A percentile compares a stretch with the other conserved stretches of the same genome.
Conservation (phyloP, 2,888 invertebrate species). For the Caenorhabditis drosophilae region DNA sequence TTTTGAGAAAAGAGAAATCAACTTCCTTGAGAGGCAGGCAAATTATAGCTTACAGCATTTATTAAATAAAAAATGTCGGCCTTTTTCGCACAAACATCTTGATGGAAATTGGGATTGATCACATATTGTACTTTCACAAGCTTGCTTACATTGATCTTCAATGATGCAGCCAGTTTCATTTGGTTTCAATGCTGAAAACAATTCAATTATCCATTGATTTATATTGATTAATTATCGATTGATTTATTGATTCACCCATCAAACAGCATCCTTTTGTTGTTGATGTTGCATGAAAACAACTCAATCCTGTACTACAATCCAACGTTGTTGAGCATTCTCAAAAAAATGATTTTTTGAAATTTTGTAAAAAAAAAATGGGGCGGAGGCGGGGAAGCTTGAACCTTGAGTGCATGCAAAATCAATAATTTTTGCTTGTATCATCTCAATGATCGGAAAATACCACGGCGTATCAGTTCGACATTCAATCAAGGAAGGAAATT, state of each 20-base stretch:
- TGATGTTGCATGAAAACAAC: conserved; percentile 57
- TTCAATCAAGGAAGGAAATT: no score
- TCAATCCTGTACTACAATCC: conserved; percentile 56
- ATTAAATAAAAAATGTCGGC: conserved; percentile 63
- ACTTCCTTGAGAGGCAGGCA: no score
- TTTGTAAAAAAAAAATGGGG: no score
- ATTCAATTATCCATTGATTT: not conserved
- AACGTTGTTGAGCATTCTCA: conserved; percentile 51
- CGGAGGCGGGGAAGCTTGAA: no score
- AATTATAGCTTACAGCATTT: conserved; percentile 66
- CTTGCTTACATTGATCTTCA: conserved; percentile 64
- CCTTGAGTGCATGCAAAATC: conserved; percentile 36
- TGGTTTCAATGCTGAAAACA: conserved; percentile 59
- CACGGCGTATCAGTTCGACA: conserved; percentile 29
- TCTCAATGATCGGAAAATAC: conserved; percentile 43
- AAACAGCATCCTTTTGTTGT: conserved; percentile 56
- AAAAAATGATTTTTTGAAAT: no score
- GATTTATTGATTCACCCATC: conserved; percentile 27
- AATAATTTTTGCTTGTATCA: conserved; percentile 30
- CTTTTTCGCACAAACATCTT: conserved; percentile 62
- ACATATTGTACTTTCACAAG: conserved; percentile 64
- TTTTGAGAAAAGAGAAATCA: no score
- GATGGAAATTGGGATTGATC: conserved; percentile 45
- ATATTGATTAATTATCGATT: conserved; percentile 1
- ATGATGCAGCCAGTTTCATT: conserved; percentile 65